Percentiles rank a stretch among this genome's conserved stretches.
These are phyloP conservation scores for Heteropelma amictum DNA, from an alignment of 2,888 invertebrate species.

Conservation along the genomic window DNA sequence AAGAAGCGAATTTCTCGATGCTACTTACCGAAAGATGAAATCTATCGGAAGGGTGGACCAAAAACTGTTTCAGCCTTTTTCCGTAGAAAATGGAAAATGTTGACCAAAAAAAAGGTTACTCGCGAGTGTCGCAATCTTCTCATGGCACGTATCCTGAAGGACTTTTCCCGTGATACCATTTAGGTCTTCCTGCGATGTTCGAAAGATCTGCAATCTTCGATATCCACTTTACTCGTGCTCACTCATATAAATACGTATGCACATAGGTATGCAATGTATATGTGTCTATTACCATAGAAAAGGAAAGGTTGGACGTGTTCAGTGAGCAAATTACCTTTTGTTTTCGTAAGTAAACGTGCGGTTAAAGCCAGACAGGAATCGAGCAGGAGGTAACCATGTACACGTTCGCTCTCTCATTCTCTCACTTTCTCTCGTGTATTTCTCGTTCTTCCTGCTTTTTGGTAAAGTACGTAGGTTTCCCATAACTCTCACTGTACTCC, in stretches of 20 bases:
- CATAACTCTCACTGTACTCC: constrained; percentile 30
- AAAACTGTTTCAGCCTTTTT: too few relatives aligned
- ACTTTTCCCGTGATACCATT: too few relatives aligned
- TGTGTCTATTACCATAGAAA: constrained; percentile 5
- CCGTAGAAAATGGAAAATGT: too few relatives aligned
- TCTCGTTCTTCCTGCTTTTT: constrained; percentile 10
- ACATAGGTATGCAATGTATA: not conserved
- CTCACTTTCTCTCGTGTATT: not conserved
- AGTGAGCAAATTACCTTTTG: constrained; percentile 74
- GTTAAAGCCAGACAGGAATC: not conserved
- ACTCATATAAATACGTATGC: too few relatives aligned
- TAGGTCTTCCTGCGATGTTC: too few relatives aligned
- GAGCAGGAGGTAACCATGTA: constrained; percentile 16
- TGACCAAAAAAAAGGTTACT: too few relatives aligned
- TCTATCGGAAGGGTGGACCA: too few relatives aligned
- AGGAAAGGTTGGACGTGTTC: constrained; percentile 68
- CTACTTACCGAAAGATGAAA: too few relatives aligned
- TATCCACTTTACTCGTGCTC: not conserved
- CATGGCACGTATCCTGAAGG: too few relatives aligned
- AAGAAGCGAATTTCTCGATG: not conserved
- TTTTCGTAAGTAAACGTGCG: constrained; percentile 68
- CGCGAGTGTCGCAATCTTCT: too few relatives aligned
- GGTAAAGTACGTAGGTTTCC: constrained; percentile 5
- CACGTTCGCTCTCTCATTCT: constrained; percentile 18
- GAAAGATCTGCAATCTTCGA: not conserved